Evolutionary conservation across 2,888 invertebrate genomes (phyloP).

Genomic region (Agrochola litura): DNA sequence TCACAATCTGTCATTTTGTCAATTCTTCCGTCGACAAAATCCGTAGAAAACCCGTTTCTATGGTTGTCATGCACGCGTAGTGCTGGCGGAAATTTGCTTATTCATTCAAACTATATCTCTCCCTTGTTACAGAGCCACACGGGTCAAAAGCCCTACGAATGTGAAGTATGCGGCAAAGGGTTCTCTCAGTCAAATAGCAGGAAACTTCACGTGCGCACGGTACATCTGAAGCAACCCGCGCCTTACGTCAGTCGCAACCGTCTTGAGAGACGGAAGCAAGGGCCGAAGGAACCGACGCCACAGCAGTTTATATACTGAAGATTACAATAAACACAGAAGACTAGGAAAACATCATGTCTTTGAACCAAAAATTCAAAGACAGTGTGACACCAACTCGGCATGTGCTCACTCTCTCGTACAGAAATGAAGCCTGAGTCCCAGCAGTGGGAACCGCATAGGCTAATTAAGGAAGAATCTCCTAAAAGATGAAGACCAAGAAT

Average conservation of each 20-base stretch:
- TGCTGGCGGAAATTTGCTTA: background rate
- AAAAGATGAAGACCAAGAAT: background rate
- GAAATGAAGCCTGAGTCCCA: too few species aligned
- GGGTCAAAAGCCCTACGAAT: constrained; percentile 67
- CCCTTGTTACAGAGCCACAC: constrained; percentile 69
- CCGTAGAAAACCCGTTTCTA: too few species aligned
- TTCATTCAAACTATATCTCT: background rate
- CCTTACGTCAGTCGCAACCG: constrained; percentile 78
- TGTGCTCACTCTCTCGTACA: background rate
- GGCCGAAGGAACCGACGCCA: constrained; percentile 20
- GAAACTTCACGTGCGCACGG: constrained; percentile 74
- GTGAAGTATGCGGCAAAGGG: constrained; percentile 73
- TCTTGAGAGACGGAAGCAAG: constrained; percentile 50
- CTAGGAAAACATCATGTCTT: background rate
- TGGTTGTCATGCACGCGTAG: too few species aligned
- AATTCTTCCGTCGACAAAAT: too few species aligned
- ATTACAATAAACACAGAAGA: too few species aligned
- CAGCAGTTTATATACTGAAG: constrained; percentile 36
- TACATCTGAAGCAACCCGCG: constrained; percentile 75
- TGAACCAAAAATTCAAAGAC: background rate
- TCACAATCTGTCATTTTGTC: too few species aligned
- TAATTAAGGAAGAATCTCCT: background rate
- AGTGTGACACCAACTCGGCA: background rate
- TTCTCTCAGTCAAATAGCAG: constrained; percentile 76
- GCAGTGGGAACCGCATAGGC: background rate